phyloP scores from a whole-genome alignment of 2,888 invertebrate species.

The Acleris literana region DNA sequence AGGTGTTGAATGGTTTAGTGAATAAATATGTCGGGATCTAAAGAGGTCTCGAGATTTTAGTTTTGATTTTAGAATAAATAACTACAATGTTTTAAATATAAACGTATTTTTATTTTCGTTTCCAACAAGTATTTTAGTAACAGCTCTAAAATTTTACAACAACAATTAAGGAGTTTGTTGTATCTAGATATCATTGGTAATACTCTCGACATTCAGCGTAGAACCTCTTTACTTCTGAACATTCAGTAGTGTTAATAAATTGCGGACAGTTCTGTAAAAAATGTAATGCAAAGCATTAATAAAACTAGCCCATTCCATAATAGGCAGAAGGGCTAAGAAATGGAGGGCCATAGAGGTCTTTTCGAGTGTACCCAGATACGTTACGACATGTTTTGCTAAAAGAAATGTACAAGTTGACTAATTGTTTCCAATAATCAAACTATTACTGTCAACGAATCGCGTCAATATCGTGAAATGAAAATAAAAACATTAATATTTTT shows the following conservation, averaged over 20 bases:
- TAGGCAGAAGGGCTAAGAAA: too few relatives aligned
- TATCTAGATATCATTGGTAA: conserved; percentile 38
- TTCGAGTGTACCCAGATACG: too few relatives aligned
- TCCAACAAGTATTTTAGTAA: not conserved
- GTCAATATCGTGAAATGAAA: too few relatives aligned
- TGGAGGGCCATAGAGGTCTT: too few relatives aligned
- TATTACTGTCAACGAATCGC: too few relatives aligned
- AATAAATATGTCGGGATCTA: conserved; percentile 27
- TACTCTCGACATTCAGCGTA: conserved; percentile 59
- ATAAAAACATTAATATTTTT: too few relatives aligned
- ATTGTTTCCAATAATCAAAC: too few relatives aligned
- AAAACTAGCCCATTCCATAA: not conserved
- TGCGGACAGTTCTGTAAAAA: conserved; percentile 66
- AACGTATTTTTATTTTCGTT: conserved; percentile 15
- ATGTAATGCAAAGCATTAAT: conserved; percentile 20
- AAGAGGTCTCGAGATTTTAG: conserved; percentile 29
- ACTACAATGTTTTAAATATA: conserved; percentile 34
- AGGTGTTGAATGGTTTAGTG: conserved; percentile 54
- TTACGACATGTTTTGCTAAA: too few relatives aligned
- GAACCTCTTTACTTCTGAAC: conserved; percentile 54
- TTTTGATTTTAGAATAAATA: conserved; percentile 37
- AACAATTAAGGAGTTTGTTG: not conserved
- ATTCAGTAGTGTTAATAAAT: conserved; percentile 48
- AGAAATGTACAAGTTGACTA: too few relatives aligned
- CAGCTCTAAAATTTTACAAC: not conserved